Percentiles rank a stretch among this genome's conserved stretches.
These are phyloP conservation scores for Drosophila busckii DNA, from an alignment of 1,140 invertebrate species.

Conservation along the genomic window DNA sequence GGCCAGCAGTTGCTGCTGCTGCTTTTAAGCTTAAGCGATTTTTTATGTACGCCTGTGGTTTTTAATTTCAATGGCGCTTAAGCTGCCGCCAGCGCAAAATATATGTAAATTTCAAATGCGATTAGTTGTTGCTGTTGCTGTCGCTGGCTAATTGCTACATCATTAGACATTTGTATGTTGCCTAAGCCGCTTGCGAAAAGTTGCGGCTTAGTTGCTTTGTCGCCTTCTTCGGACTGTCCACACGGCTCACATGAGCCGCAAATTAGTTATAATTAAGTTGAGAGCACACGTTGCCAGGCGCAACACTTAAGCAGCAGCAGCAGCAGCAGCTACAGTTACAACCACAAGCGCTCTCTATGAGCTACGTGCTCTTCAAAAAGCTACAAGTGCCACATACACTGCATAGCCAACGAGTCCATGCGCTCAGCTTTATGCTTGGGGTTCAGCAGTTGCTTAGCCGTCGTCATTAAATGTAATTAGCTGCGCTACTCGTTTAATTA, in stretches of 20 bases:
- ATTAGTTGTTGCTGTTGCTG: constrained; percentile 43
- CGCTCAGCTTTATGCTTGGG: too few relatives aligned
- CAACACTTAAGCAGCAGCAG: constrained; percentile 49
- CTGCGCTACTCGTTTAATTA: constrained; percentile 71
- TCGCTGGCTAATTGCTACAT: constrained; percentile 62
- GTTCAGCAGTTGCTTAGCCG: constrained; percentile 70
- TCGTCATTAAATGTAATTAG: constrained; percentile 76
- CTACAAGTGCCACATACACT: constrained; percentile 43
- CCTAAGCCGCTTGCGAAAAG: constrained; percentile 63
- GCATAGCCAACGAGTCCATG: not conserved
- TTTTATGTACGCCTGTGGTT: constrained; percentile 71
- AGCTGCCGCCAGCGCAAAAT: too few relatives aligned
- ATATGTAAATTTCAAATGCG: constrained; percentile 47
- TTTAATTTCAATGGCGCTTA: constrained; percentile 65
- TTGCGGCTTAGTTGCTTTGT: constrained; percentile 39
- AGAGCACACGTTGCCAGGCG: constrained; percentile 50
- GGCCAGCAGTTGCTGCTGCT: constrained; percentile 24
- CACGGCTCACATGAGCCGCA: constrained; percentile 57
- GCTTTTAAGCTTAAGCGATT: constrained; percentile 71
- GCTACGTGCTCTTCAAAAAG: constrained; percentile 54
- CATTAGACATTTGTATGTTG: constrained; percentile 24
- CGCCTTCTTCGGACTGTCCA: not conserved
- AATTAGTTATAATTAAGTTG: constrained; percentile 76
- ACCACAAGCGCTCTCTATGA: constrained; percentile 21
- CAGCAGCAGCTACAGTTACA: constrained; percentile 44